phyloP scores from a whole-genome alignment of 2,888 invertebrate species.

The Mythimna pallens region DNA sequence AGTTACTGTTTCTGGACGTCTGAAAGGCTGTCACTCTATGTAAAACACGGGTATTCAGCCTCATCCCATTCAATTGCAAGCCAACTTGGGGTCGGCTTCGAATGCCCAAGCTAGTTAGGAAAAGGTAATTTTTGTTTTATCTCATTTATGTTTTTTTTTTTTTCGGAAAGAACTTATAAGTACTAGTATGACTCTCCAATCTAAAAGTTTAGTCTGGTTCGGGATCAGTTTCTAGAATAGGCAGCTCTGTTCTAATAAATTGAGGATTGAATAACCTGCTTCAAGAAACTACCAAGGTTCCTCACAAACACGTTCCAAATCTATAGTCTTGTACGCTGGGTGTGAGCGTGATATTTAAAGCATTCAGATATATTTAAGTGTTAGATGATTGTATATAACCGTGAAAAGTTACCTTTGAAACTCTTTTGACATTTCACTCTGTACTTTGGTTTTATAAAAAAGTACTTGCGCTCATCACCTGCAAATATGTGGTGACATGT shows the following conservation, averaged over 20 bases:
- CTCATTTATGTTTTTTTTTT: too few species aligned
- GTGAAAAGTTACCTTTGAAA: slow-evolving; percentile 1
- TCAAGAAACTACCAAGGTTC: neutral
- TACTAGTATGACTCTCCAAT: neutral
- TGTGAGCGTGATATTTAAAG: neutral
- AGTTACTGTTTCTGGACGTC: too few species aligned
- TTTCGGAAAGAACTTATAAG: too few species aligned
- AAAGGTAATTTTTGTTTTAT: too few species aligned
- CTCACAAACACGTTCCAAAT: neutral
- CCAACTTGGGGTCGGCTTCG: too few species aligned
- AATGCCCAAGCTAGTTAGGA: too few species aligned
- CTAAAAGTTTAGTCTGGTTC: neutral
- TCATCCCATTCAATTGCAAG: too few species aligned
- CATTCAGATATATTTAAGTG: neutral
- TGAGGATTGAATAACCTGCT: neutral
- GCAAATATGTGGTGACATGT: neutral
- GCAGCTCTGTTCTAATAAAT: too few species aligned
- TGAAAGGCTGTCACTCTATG: too few species aligned
- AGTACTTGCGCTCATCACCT: neutral
- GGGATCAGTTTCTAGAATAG: too few species aligned
- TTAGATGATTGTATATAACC: neutral
- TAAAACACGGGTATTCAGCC: too few species aligned
- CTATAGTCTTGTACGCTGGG: neutral
- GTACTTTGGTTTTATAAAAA: neutral
- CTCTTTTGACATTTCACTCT: neutral